phyloP scores from a whole-genome alignment of 2,113 vertebrate genomes.

The Pyxicephalus adspersus region DNA sequence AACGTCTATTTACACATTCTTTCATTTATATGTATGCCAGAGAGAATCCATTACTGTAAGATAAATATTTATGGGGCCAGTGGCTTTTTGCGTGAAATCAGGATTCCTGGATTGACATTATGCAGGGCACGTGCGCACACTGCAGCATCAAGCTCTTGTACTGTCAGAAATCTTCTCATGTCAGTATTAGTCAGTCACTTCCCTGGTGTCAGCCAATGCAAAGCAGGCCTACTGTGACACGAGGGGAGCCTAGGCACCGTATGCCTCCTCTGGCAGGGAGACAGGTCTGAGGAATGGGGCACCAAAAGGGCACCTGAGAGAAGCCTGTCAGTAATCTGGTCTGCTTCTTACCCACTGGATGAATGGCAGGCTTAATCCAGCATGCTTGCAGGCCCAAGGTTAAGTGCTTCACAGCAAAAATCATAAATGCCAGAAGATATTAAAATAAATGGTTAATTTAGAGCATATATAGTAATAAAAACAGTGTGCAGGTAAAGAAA shows the following conservation, averaged over 20 bases:
- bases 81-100: conserved; percentile 2
- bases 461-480: too few species aligned
- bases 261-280: conserved; percentile 63
- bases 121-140: conserved; percentile 62
- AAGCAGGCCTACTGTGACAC: conserved; percentile 66
- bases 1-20: conserved; percentile 58
- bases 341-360: too few species aligned
- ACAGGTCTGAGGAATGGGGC: conserved; percentile 58
- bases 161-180: conserved; percentile 69
- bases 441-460: too few species aligned
- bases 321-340: background rate
- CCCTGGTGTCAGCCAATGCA: conserved; percentile 68
- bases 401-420: too few species aligned
- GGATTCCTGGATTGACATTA: conserved; percentile 58
- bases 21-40: conserved; percentile 52
- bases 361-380: background rate
- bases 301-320: background rate
- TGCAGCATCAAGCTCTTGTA: conserved; percentile 64
- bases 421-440: too few species aligned
- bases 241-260: conserved; percentile 59
- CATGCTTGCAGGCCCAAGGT: background rate
- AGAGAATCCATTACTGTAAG: conserved; percentile 60
- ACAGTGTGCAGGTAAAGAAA: too few species aligned
- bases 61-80: conserved; percentile 66
- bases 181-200: conserved; percentile 70